phyloP scores from a whole-genome alignment of 2,888 invertebrate genomes.

The Erynnis tages region DNA sequence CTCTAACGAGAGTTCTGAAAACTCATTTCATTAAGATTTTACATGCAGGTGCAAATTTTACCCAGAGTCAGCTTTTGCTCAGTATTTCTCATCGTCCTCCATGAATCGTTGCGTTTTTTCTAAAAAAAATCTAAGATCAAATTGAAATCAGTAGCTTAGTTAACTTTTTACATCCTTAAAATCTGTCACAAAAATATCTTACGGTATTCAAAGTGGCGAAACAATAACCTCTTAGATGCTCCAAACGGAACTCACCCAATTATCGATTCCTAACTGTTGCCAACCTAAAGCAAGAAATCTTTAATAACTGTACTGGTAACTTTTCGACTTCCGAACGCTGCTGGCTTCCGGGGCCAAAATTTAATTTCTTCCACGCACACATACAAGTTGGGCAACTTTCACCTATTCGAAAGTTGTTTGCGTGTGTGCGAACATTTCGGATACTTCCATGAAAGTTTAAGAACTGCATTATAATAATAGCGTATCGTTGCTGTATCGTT shows the following conservation, averaged over 20 bases:
- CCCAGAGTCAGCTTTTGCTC: too few relatives aligned
- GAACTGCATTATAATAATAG: conserved; percentile 22
- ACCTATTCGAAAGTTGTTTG: conserved; percentile 45
- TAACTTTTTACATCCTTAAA: too few relatives aligned
- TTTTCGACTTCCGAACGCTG: conserved; percentile 18
- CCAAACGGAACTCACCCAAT: not conserved
- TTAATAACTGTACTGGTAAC: conserved; percentile 13
- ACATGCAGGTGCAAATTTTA: too few relatives aligned
- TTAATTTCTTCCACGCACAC: conserved; percentile 24
- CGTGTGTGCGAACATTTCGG: conserved; percentile 41
- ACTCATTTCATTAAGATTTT: too few relatives aligned
- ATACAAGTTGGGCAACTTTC: conserved; percentile 35
- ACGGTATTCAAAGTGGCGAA: too few relatives aligned
- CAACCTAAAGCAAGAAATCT: conserved; percentile 5
- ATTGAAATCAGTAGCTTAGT: too few relatives aligned
- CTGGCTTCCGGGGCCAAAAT: conserved; percentile 26
- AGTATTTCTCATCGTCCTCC: too few relatives aligned
- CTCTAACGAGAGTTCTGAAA: too few relatives aligned
- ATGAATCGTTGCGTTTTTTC: too few relatives aligned
- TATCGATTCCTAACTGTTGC: not conserved
- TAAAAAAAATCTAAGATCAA: too few relatives aligned
- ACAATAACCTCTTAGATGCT: too few relatives aligned
- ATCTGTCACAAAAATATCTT: too few relatives aligned
- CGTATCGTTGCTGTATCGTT: conserved; percentile 24
- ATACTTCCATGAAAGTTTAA: conserved; percentile 32